A percentile compares a stretch with the other conserved stretches of the same genome.
These are phyloP conservation scores for Phylloscopus collybita DNA, from an alignment of 2,797 vertebrate genomes.

Conservation along the genomic window DNA sequence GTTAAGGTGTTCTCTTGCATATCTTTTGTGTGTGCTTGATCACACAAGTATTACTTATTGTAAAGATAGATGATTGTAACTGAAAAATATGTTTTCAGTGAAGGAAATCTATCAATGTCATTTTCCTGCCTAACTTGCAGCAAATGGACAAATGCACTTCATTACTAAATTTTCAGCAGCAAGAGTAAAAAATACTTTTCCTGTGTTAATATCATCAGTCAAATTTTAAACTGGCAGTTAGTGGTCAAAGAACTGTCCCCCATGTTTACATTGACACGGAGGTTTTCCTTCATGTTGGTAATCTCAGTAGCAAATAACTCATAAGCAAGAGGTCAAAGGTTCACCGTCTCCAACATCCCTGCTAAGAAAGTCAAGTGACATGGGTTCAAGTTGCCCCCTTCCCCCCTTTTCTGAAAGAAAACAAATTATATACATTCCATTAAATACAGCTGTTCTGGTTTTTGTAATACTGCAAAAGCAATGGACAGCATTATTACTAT, in stretches of 20 bases:
- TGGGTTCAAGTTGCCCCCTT: background rate
- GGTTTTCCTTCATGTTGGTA: background rate
- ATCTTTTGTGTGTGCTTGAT: background rate
- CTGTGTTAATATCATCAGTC: background rate
- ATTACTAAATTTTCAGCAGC: background rate
- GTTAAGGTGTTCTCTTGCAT: background rate
- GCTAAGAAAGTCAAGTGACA: background rate
- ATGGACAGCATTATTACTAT: background rate
- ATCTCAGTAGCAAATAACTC: background rate
- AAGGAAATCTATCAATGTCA: background rate
- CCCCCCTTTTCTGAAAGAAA: background rate
- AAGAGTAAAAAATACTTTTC: background rate
- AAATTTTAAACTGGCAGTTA: background rate
- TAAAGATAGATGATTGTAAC: background rate
- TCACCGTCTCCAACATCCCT: background rate
- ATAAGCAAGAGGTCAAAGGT: background rate
- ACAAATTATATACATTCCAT: background rate
- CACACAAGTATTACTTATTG: background rate
- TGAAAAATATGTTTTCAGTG: background rate
- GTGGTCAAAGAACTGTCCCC: background rate
- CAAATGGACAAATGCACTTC: background rate
- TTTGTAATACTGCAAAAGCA: background rate
- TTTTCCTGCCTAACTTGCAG: background rate
- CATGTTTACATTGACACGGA: background rate
- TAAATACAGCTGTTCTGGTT: background rate